Evolutionary conservation across 2,888 invertebrate genomes (phyloP).

Genomic region (Macropis europaea): DNA sequence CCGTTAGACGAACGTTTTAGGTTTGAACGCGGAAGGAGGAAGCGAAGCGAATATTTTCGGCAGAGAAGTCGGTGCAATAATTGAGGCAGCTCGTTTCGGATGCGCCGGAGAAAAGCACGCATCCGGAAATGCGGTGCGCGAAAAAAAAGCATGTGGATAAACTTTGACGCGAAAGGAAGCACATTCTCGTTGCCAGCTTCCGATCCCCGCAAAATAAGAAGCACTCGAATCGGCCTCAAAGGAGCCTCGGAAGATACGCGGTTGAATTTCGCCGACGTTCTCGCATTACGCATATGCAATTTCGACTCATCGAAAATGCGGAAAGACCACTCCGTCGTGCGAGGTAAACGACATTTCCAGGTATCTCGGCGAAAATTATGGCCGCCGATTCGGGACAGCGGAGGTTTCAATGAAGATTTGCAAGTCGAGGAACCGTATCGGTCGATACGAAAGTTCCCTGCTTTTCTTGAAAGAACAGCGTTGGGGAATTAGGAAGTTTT

Average conservation of each 20-base stretch:
- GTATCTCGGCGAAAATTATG: neutral
- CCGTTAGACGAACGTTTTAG: neutral
- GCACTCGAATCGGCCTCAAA: conserved; percentile 33
- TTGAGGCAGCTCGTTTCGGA: conserved; percentile 23
- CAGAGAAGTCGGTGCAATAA: conserved; percentile 21
- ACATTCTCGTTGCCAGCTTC: conserved; percentile 28
- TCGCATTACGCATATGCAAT: conserved; percentile 1
- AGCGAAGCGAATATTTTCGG: conserved; percentile 6
- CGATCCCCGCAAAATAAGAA: conserved; percentile 55
- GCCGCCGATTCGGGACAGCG: neutral
- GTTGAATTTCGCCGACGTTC: neutral
- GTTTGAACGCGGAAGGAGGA: neutral
- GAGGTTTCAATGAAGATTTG: too few species aligned
- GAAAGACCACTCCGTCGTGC: neutral
- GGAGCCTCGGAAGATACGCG: conserved; percentile 24
- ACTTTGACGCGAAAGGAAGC: conserved; percentile 31
- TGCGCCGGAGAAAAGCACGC: neutral
- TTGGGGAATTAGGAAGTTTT: too few species aligned
- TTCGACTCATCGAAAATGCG: neutral
- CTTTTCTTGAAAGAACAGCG: too few species aligned
- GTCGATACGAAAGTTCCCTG: too few species aligned
- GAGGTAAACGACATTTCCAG: neutral
- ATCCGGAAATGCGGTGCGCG: conserved; percentile 20
- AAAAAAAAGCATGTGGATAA: conserved; percentile 13
- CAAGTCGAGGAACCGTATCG: too few species aligned